Evolutionary conservation across 2,113 vertebrate species (phyloP).

Genomic region (Zapus hudsonius): DNA sequence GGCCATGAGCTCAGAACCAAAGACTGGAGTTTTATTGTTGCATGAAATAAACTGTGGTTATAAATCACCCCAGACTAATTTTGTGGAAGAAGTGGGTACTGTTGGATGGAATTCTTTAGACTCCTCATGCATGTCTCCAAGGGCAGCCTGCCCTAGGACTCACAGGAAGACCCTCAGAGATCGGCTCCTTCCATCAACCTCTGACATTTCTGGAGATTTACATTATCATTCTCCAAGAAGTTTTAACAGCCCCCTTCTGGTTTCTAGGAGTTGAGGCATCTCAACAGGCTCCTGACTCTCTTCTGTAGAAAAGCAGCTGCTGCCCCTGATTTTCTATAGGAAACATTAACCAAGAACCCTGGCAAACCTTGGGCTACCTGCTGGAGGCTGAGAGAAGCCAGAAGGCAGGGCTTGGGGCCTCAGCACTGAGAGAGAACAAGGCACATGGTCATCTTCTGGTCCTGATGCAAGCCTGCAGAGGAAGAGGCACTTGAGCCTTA

Average conservation of each 20-base stretch:
- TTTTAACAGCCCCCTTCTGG: accelerated
- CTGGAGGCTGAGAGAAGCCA: not conserved
- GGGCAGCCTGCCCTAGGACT: not conserved
- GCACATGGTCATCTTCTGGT: accelerated
- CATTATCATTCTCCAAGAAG: not conserved
- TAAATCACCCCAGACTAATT: constrained; percentile 36
- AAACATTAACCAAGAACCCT: accelerated
- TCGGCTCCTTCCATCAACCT: not conserved
- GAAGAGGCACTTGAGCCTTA: accelerated
- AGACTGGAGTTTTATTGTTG: constrained; percentile 41
- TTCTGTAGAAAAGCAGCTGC: not conserved
- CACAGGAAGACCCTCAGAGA: accelerated
- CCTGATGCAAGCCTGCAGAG: not conserved
- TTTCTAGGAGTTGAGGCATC: not conserved
- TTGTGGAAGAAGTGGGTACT: not conserved
- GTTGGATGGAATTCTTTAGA: accelerated
- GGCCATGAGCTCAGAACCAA: not conserved
- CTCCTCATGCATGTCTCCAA: accelerated
- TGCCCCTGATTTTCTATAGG: not conserved
- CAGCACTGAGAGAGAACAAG: not conserved
- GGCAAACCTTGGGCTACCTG: accelerated
- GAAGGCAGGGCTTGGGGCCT: too few relatives aligned
- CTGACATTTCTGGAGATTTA: not conserved
- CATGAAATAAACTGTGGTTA: constrained; percentile 13
- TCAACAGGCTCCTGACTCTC: too few relatives aligned